phyloP scores from a whole-genome alignment of 2,113 vertebrate genomes.

The Pseudolaguvia tuberculata region DNA sequence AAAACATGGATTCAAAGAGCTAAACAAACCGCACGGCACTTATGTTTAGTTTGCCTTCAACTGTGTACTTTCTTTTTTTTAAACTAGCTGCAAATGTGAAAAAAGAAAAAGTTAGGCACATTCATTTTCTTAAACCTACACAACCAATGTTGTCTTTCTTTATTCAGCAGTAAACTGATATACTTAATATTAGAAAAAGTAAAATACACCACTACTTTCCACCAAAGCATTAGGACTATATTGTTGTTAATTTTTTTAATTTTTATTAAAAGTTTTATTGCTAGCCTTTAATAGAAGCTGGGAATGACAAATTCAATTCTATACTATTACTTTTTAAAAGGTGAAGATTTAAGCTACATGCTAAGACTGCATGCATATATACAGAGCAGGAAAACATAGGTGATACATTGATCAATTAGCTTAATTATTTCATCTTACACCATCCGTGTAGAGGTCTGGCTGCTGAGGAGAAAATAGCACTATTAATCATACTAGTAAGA shows the following conservation, averaged over 20 bases:
- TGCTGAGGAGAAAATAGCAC: conserved; percentile 40
- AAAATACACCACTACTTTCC: too few species aligned
- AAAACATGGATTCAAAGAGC: background rate
- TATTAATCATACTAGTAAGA: conserved; percentile 31
- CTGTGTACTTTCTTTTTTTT: background rate
- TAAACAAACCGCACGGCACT: background rate
- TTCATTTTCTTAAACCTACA: too few species aligned
- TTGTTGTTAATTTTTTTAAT: background rate
- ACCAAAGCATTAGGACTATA: background rate
- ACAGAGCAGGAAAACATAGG: conserved; percentile 4
- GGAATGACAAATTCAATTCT: background rate
- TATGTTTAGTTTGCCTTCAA: background rate
- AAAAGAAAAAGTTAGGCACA: too few species aligned
- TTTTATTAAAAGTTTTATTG: background rate
- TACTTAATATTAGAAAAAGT: too few species aligned
- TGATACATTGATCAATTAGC: conserved; percentile 14
- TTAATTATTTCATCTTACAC: conserved; percentile 51
- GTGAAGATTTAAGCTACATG: conserved; percentile 46
- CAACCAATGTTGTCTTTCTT: too few species aligned
- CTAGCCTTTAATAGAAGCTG: background rate
- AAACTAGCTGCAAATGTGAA: background rate
- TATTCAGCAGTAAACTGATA: too few species aligned
- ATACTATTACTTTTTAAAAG: too few species aligned
- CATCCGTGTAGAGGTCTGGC: conserved; percentile 48
- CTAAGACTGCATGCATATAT: conserved; percentile 48